phyloP scores from a whole-genome alignment of 2,888 invertebrate genomes.

The Muscina levida region DNA sequence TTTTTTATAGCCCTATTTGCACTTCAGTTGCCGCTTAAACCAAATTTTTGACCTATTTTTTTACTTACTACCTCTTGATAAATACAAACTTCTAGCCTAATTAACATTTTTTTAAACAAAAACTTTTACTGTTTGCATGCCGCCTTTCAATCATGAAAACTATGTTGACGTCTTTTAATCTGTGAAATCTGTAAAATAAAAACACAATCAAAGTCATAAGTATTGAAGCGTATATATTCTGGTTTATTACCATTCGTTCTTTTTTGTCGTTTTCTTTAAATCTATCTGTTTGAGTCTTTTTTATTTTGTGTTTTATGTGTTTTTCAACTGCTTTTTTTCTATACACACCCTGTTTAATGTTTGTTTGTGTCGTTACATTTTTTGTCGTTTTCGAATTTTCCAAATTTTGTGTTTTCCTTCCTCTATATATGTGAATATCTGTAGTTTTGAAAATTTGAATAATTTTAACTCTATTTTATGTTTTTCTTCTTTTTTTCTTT shows the following conservation, averaged over 20 bases:
- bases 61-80: conserved; percentile 46
- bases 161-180: neutral
- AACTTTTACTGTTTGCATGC: conserved; percentile 52
- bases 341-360: neutral
- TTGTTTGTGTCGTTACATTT: neutral
- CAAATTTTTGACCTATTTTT: too few species aligned
- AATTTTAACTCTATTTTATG: conserved; percentile 58
- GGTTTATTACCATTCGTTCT: neutral
- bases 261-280: too few species aligned
- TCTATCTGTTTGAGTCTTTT: too few species aligned
- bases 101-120: neutral
- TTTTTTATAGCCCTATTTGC: too few species aligned
- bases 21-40: too few species aligned
- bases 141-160: conserved; percentile 38
- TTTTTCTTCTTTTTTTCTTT: conserved; percentile 57
- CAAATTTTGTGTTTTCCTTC: conserved; percentile 24
- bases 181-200: neutral
- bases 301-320: too few species aligned
- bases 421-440: too few species aligned
- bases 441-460: neutral
- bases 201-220: conserved; percentile 36
- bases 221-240: conserved; percentile 4
- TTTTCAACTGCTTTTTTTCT: neutral
- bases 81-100: too few species aligned
- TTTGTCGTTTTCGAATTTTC: conserved; percentile 11